phyloP scores from a whole-genome alignment of 2,797 vertebrate species.

The Cossypha niveicapilla region DNA sequence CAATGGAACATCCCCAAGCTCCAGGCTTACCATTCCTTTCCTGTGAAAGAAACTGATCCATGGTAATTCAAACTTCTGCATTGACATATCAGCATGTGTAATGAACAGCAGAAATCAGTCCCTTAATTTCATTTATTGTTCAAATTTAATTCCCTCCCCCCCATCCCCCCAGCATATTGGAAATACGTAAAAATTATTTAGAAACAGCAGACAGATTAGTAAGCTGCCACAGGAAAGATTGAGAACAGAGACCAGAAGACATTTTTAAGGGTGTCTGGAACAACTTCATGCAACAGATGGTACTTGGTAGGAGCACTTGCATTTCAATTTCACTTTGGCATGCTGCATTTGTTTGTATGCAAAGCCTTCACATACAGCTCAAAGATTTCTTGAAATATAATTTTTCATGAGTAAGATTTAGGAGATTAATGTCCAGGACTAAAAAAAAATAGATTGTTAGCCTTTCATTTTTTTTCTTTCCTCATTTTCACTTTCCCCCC shows the following conservation, averaged over 20 bases:
- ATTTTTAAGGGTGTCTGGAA: constrained; percentile 24
- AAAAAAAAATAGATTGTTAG: rapidly evolving
- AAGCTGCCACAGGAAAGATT: neutral
- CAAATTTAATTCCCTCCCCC: neutral
- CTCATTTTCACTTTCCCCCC: neutral
- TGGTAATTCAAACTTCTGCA: neutral
- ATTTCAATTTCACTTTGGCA: constrained; percentile 13
- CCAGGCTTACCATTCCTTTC: neutral
- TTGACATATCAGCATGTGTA: neutral
- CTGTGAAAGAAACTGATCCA: neutral
- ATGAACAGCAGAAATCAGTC: neutral
- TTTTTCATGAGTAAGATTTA: neutral
- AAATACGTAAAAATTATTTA: neutral
- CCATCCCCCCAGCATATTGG: rapidly evolving
- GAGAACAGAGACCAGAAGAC: constrained; percentile 29
- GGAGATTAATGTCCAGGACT: neutral
- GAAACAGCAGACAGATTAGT: neutral
- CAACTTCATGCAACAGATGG: constrained; percentile 38
- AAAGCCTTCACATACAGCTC: neutral
- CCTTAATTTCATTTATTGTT: neutral
- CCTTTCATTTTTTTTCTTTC: neutral
- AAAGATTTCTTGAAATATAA: neutral
- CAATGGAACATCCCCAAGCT: neutral
- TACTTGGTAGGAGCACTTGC: neutral
- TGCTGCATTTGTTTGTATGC: neutral